Percentiles rank a stretch among this genome's conserved stretches.
Evolutionary conservation across 1,140 invertebrate species (phyloP).

Genomic region (Zaprionus davidi): DNA sequence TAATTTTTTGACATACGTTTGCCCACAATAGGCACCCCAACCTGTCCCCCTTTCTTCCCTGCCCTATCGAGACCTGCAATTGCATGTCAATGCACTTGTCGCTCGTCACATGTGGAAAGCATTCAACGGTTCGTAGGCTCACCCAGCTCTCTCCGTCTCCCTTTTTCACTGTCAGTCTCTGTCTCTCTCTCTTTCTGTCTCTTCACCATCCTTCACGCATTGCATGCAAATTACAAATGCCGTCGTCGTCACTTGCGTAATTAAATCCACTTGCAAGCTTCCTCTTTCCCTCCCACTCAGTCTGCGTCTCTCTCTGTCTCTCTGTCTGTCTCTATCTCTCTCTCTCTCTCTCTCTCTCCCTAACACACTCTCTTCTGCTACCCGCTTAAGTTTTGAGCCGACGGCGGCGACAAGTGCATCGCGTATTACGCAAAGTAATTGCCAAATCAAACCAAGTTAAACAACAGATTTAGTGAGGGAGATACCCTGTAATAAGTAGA

Average conservation of each 20-base stretch:
- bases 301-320: not conserved
- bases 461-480: not conserved
- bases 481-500: conserved; percentile 16
- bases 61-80: not conserved
- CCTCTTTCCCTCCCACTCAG: not conserved
- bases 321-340: not conserved
- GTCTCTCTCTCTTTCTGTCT: not conserved
- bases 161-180: not conserved
- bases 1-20: conserved; percentile 13
- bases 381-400: conserved; percentile 11
- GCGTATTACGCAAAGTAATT: conserved; percentile 54
- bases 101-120: conserved; percentile 46
- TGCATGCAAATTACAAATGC: conserved; percentile 43
- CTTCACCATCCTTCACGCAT: conserved; percentile 20
- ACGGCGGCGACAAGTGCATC: conserved; percentile 39
- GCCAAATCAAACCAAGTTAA: conserved; percentile 33
- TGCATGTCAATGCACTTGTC: conserved; percentile 48
- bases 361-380: not conserved
- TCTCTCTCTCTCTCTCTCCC: not conserved
- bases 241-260: conserved; percentile 39
- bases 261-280: conserved; percentile 25
- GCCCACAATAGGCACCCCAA: conserved; percentile 23
- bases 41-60: not conserved
- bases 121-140: conserved; percentile 30
- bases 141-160: not conserved